Evolutionary conservation across 2,888 invertebrate species (phyloP).

Genomic region (Cactoblastis cactorum): DNA sequence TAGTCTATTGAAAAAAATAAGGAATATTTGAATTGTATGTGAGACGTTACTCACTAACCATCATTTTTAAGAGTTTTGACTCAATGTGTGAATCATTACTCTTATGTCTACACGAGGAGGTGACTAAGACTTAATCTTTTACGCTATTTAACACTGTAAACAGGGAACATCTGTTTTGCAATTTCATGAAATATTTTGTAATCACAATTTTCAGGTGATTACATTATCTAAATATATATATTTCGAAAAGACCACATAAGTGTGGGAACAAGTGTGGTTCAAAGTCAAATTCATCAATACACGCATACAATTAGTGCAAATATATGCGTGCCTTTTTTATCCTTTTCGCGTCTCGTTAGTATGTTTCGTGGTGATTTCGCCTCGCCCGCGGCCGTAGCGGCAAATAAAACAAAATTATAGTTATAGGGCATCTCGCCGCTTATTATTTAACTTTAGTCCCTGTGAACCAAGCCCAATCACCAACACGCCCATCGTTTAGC

Average conservation of each 20-base stretch:
- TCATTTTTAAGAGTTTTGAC: conserved; percentile 60
- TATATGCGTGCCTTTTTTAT: conserved; percentile 58
- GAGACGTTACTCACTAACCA: conserved; percentile 47
- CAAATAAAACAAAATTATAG: conserved; percentile 73
- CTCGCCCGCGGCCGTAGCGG: conserved; percentile 54
- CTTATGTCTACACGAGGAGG: conserved; percentile 42
- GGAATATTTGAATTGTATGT: not conserved
- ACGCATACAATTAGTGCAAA: conserved; percentile 45
- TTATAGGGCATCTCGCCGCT: conserved; percentile 67
- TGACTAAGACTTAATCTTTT: conserved; percentile 57
- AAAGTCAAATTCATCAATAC: conserved; percentile 54
- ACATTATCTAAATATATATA: not conserved
- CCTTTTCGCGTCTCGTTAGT: conserved; percentile 58
- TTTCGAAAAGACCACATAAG: conserved; percentile 14
- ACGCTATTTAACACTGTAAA: conserved; percentile 28
- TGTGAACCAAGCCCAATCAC: conserved; percentile 62
- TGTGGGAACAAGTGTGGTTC: conserved; percentile 35
- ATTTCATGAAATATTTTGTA: conserved; percentile 4
- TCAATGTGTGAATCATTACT: conserved; percentile 62
- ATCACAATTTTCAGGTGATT: not conserved
- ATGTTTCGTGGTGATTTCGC: conserved; percentile 55
- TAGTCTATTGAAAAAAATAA: not conserved
- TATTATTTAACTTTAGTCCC: conserved; percentile 71
- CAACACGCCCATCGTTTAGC: conserved; percentile 52
- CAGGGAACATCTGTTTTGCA: conserved; percentile 15